A percentile compares a stretch with the other conserved stretches of the same genome.
These are phyloP conservation scores for Cynopterus sphinx DNA, from an alignment of 2,797 vertebrate genomes.

Conservation along the genomic window DNA sequence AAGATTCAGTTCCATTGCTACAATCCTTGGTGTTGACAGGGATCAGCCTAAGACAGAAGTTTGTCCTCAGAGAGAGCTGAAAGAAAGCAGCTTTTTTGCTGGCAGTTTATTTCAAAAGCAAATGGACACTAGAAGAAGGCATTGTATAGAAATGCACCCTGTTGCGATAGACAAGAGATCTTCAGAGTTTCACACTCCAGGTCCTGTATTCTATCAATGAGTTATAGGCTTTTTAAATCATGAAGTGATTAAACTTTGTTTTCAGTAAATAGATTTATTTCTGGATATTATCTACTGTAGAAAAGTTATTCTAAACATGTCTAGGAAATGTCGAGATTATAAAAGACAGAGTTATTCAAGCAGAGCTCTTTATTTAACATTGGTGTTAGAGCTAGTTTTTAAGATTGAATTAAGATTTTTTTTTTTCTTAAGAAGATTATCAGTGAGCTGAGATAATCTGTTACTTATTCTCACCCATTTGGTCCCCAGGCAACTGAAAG, in stretches of 20 bases:
- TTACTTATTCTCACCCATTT: background rate
- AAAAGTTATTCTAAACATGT: slow-evolving; percentile 47
- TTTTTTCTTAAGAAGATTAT: slow-evolving; percentile 48
- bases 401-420: slow-evolving; percentile 29
- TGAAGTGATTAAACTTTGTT: slow-evolving; percentile 13
- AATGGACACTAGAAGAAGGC: background rate
- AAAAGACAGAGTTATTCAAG: background rate
- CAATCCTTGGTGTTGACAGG: background rate
- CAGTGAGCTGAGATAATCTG: background rate
- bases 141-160: background rate
- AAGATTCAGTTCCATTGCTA: background rate
- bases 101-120: slow-evolving; percentile 44
- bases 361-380: slow-evolving; percentile 29
- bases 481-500: background rate
- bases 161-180: background rate
- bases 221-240: background rate
- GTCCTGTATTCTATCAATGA: background rate
- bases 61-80: background rate
- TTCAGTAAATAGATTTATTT: slow-evolving; percentile 3
- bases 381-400: slow-evolving; percentile 42
- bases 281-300: background rate
- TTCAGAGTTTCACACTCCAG: background rate
- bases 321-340: background rate
- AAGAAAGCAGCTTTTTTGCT: slow-evolving; percentile 41
- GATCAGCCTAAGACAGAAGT: background rate